Evolutionary conservation across 2,113 vertebrate species (phyloP), one percentile per base, ranked within the genome.

Genomic region (Pao palembangensis): DNA sequence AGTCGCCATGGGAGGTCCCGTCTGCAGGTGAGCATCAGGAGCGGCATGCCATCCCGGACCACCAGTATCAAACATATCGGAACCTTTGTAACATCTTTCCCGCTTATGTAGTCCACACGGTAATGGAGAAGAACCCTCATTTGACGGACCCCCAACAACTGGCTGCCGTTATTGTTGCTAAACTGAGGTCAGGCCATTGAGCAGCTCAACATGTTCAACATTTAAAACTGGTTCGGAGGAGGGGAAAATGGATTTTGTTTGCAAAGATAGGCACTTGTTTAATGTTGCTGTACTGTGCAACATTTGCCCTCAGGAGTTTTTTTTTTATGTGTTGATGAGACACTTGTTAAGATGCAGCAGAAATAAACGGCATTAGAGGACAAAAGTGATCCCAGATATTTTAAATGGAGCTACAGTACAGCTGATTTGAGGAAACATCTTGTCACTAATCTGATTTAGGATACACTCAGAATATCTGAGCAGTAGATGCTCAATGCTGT

Each of bases 21-120:
- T 73, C 85, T 18, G 89, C 85, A 54, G 67, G 55, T 46, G 95
- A 99, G 75, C 93, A 92, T 20, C 92, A 89, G 67, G 96, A 98
- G 62, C 93, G 92, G 49, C 93, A 93, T 20, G 85, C 93, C 67
- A 94, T 98, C 75, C 95, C 95, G 49, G 97, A 99, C 61, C 95
- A 98, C 71, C 97, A 96, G 83, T 98, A 96, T 87, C 96, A 98
- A 85, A 97, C 95, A 8, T 99, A 98, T 80, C 94, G 96, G 78
- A 98, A 98, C 86, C 95, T 99, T 78, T 98, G 95, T 88, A 98
- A 98, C 90, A 98, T 99, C 77, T 99, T 99, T 76, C 97, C 97
- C 53, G 92, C 94, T 8, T 92, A 93, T 21, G 86, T 98, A 18
- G 97, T 99, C 59, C 96, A 96, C 81, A 92, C 94, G 1, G 97